Conservation (phyloP, 1,140 invertebrate genomes). For the Cyrtorhinus lividipennis region DNA sequence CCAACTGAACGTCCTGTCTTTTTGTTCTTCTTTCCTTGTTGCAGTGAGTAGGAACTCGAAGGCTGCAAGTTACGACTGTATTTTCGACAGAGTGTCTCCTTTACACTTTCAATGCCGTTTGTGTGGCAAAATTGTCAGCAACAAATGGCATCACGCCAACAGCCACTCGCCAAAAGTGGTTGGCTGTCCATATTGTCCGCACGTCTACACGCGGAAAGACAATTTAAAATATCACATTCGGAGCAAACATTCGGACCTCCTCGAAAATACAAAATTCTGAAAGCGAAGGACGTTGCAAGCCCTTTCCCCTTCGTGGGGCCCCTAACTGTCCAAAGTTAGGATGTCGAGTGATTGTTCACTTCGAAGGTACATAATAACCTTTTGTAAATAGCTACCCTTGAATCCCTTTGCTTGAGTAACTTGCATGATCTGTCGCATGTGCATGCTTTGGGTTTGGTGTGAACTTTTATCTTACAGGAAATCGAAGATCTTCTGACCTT, state of each 20-base stretch:
- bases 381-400: not conserved
- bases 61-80: constrained; percentile 15
- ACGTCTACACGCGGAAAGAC: constrained; percentile 70
- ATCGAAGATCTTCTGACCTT: no score
- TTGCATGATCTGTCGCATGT: not conserved
- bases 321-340: not conserved
- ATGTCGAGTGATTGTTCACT: not conserved
- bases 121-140: constrained; percentile 70
- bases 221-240: constrained; percentile 29
- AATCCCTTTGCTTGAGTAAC: constrained; percentile 1
- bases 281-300: not conserved
- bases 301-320: not conserved
- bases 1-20: not conserved
- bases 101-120: constrained; percentile 40
- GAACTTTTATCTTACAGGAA: not conserved
- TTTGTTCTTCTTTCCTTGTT: constrained; percentile 7
- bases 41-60: constrained; percentile 9
- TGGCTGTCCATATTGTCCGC: constrained; percentile 63
- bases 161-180: constrained; percentile 60
- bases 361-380: not conserved
- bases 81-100: constrained; percentile 21
- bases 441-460: not conserved
- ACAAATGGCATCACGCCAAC: constrained; percentile 73
- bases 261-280: not conserved
- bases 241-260: constrained; percentile 17